Base-by-base conservation (phyloP, 2,888 invertebrate species). In the Sminthurides aquaticus region DNA sequence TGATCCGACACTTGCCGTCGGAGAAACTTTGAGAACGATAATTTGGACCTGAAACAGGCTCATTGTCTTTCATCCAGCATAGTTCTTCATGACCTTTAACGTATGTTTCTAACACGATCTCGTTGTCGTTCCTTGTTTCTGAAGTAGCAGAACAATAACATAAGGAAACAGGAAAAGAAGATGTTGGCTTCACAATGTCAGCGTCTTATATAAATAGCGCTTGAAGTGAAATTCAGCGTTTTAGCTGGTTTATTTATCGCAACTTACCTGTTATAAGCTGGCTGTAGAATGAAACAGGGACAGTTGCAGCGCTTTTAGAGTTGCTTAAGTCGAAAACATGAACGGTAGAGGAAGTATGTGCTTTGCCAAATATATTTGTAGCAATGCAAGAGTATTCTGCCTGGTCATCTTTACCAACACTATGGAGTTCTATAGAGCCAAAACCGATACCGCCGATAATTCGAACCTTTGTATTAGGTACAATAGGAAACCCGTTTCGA, bases 81-180 rank as follows among this genome's bases (percentile, higher is more conserved):
- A 68, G 22, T 11, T 62, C 58, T 24, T 65, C 65, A 60, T 65
- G 62, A 25, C 65, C 68, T 57, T 56, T 66, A 22, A 68, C 63
- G 24, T 27, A 59, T n/a, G 65, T 65, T 25, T 65, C 65, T 15
- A 68, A 28, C 18, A 66, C 57, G 27, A 67, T 60, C 62, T 65
- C 67, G 27, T 65, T 65, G 20, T 29, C 57, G 26, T 52, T 58
- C n/a, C 65, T 54, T 48, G 48, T 60, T 60, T 65, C 60, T 48
- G 55, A n/a, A 22, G 29, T 48, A 62, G 49, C n/a, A 58, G n/a
- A n/a, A n/a, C n/a, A n/a, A 43, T 5, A 15, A 5, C n/a, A 11
- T 11, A 5, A 52, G n/a, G 8, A 52, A n/a, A n/a, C n/a, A n/a
- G n/a, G n/a, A n/a, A n/a, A n/a, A n/a, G n/a, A n/a, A n/a, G n/a